These are phyloP conservation scores for Hirudo medicinalis DNA, from an alignment of 1,140 invertebrate genomes.

Conservation along the genomic window DNA sequence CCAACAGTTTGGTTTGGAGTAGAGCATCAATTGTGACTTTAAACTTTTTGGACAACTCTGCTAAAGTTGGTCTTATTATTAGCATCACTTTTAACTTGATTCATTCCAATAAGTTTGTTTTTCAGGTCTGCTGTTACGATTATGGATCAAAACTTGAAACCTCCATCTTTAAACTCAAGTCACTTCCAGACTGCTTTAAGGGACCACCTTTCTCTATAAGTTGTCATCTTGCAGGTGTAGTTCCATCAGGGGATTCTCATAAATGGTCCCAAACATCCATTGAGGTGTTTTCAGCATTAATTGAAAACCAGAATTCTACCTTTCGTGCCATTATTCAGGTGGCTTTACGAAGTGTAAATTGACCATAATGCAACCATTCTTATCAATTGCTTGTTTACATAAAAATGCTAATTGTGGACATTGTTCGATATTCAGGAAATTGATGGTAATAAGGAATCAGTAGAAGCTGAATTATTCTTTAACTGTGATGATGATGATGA, in stretches of 20 bases:
- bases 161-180: not conserved
- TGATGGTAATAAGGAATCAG: not conserved
- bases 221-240: not conserved
- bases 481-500: not conserved
- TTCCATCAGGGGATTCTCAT: not conserved
- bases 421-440: not conserved
- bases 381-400: not conserved
- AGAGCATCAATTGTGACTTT: not conserved
- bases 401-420: too few species aligned
- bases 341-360: not conserved
- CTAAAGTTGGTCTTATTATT: not conserved
- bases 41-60: constrained; percentile 6
- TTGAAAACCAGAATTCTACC: not conserved
- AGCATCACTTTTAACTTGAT: not conserved
- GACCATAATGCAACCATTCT: not conserved
- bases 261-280: not conserved
- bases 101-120: not conserved
- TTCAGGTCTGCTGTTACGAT: not conserved
- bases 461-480: not conserved
- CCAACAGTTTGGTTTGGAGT: too few species aligned
- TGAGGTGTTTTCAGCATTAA: not conserved
- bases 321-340: not conserved
- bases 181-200: not conserved
- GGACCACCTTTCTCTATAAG: not conserved
- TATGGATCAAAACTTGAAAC: not conserved